Evolutionary conservation across 2,113 vertebrate genomes (phyloP), one percentile per base, ranked within the genome.

Genomic region (Phrynocephalus versicolor): DNA sequence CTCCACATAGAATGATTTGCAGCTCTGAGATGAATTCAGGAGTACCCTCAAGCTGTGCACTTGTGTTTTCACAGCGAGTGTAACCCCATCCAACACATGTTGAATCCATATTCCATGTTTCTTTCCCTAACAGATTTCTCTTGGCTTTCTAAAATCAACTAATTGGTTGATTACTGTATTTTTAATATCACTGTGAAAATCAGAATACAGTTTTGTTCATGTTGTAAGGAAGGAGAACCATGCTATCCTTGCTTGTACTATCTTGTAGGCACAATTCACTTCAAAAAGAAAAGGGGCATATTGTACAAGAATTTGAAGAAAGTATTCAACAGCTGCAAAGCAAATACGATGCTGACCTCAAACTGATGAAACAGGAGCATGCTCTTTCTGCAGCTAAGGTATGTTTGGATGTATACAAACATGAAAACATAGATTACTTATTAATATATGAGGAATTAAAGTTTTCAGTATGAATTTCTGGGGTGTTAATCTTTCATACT

Each of bases 311-410:
- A 51, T 96, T 96, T 62, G 95, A 97, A 81, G 89, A 97, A 80
- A 95, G 88, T 0, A 57, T 97, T 70, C 95, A 96, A 81, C 95
- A 96, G 10, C 95, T 98, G 58, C 96, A 96, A 87, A 93, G 89
- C 91, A 97, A 97, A 90, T 95, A 95, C 2, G 96, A 98, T 70
- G 92, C 94, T 0, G 97, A 98, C 84, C 60, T 97, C 62, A 96
- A 88, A 92, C 94, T 97, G 90, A 91, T 97, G 72, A 97, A 97
- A 79, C 96, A 97, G 92, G 97, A 99, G 51, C 96, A 97, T 18
- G 93, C 94, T 14, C 90, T 97, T 41, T 97, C 97, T 80, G 92
- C 96, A 80, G 94, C 97, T 76, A 97, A 99, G 98, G 99, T 98
- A 96, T 6, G 65, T 30, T 81, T 76, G 27, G 23, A 37, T 60